Evolutionary conservation across 2,113 vertebrate species (phyloP), one percentile per base, ranked within the genome.

Genomic region (Cyanocitta stelleri): DNA sequence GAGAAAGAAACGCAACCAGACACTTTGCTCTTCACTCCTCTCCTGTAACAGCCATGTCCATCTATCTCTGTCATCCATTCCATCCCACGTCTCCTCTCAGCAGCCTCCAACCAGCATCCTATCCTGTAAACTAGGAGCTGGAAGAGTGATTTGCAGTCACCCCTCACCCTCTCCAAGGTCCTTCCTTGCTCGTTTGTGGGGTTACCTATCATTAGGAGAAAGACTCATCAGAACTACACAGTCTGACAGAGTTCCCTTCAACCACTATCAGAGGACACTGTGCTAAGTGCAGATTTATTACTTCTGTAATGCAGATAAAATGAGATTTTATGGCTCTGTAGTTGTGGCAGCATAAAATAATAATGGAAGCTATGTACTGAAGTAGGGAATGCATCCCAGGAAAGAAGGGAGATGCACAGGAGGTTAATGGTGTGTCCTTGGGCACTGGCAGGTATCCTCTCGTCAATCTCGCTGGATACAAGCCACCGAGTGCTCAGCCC

Each of bases 271-370:
- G 64, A 71, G 64, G 71, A 71, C 43, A 52, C 75, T 17, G 18
- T 8, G 59, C 61, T 76, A 86, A 92, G 90, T 17, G 64, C 55
- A 88, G 87, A 95, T 95, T 96, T 94, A 94, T 91, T 90, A 88
- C 64, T 56, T 86, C 90, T 68, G 58, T 90, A 95, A 95, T n/a
- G 39, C 82, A 88, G 88, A 95, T 86, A 94, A 95, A 97, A 93
- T 81, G 85, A 92, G 79, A 84, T 92, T 95, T 96, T 96, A 96
- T 92, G 93, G 89, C 82, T 49, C 85, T 23, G 43, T 93, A 91
- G 91, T 71, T 26, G 79, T 94, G 72, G 87, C 90, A 90, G 95
- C 90, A 80, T 77, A 68, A 74, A 91, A 88, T 58, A 86, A 92
- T 88, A 84, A 93, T 64, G 85, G 68, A 88, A 96, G 77, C 92